A percentile compares a stretch with the other conserved stretches of the same genome.
Evolutionary conservation across 2,888 invertebrate species (phyloP).

Genomic region (Clanis bilineata): DNA sequence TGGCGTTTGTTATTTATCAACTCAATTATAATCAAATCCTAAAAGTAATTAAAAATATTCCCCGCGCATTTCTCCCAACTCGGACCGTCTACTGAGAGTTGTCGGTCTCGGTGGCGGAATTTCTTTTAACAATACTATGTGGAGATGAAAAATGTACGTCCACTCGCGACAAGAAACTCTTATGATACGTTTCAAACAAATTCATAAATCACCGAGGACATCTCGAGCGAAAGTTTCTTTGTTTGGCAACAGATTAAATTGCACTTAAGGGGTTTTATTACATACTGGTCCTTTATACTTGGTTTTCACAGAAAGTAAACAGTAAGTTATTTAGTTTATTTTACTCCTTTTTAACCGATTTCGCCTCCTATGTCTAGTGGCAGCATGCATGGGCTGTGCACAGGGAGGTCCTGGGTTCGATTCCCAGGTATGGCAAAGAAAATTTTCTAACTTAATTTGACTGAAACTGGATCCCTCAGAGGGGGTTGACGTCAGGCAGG

Average conservation of each 20-base stretch:
- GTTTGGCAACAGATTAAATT: constrained; percentile 1
- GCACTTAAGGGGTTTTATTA: neutral
- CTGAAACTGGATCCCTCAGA: too few relatives aligned
- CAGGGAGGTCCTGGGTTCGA: too few relatives aligned
- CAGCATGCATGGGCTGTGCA: too few relatives aligned
- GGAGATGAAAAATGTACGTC: constrained; percentile 40
- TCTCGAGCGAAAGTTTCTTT: neutral
- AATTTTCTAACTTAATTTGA: too few relatives aligned
- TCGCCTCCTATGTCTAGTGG: too few relatives aligned
- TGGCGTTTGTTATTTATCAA: too few relatives aligned
- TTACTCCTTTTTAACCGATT: too few relatives aligned
- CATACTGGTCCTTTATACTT: neutral
- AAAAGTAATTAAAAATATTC: neutral
- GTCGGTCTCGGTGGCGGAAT: constrained; percentile 25
- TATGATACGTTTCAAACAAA: constrained; percentile 14
- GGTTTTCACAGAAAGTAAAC: too few relatives aligned
- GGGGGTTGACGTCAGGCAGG: too few relatives aligned
- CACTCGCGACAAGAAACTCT: constrained; percentile 1
- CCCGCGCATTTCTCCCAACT: constrained; percentile 15
- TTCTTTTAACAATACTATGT: constrained; percentile 36
- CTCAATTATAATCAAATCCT: neutral
- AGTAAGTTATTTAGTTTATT: too few relatives aligned
- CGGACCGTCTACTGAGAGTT: constrained; percentile 27
- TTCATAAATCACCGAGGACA: neutral
- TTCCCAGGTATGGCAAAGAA: too few relatives aligned